phyloP scores from a whole-genome alignment of 2,888 invertebrate species.

The Sarcophaga carnaria region DNA sequence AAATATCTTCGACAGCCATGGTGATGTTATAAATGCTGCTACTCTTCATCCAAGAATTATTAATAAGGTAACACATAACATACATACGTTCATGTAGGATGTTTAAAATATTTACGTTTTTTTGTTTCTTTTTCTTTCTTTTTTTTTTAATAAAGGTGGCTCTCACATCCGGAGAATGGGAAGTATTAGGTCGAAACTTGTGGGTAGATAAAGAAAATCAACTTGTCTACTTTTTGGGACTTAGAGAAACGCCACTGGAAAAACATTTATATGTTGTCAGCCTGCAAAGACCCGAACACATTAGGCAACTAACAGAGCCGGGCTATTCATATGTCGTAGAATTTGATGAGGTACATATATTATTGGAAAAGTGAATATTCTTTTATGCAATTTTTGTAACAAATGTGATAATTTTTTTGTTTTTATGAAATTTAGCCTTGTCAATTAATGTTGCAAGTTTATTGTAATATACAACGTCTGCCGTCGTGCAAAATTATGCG shows the following conservation, averaged over 20 bases:
- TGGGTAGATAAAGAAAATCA: conserved; percentile 92
- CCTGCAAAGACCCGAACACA: conserved; percentile 87
- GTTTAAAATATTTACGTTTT: background rate
- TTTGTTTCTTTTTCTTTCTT: conserved; percentile 77
- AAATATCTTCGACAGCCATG: conserved; percentile 72
- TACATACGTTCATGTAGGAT: background rate
- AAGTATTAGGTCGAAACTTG: conserved; percentile 91
- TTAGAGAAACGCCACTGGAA: conserved; percentile 95
- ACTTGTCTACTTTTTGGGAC: conserved; percentile 94
- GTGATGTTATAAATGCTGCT: conserved; percentile 76
- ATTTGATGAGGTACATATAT: conserved; percentile 86
- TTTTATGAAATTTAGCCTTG: conserved; percentile 85
- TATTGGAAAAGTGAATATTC: background rate
- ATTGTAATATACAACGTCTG: conserved; percentile 90
- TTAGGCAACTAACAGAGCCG: conserved; percentile 89
- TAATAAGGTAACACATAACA: conserved; percentile 82
- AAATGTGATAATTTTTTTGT: background rate
- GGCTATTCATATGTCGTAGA: conserved; percentile 93
- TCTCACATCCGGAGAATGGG: conserved; percentile 96
- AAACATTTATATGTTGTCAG: conserved; percentile 95
- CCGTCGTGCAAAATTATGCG: conserved; percentile 91
- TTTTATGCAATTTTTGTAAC: background rate
- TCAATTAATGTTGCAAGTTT: conserved; percentile 90
- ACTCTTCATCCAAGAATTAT: conserved; percentile 85
- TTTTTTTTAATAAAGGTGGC: conserved; percentile 82